Percentiles rank a stretch among this genome's conserved stretches.
phyloP scores from a whole-genome alignment of 2,888 invertebrate species.

The Scaptomyza reducta region DNA sequence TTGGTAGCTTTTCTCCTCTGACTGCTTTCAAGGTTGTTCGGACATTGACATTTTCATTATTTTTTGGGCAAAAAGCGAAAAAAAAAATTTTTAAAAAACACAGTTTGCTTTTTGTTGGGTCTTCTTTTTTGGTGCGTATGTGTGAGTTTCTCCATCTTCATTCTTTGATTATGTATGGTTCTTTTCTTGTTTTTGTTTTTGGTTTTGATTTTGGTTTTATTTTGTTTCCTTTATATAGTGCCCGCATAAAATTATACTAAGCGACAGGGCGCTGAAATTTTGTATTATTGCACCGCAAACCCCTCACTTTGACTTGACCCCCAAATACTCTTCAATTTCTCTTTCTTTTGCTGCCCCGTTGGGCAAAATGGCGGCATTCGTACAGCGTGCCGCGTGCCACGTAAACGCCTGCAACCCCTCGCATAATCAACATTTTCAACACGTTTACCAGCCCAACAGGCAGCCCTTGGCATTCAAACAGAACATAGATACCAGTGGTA shows the following conservation, averaged over 20 bases:
- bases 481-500: conserved; percentile 12
- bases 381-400: conserved; percentile 64
- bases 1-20: conserved; percentile 78
- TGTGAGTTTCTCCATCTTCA: conserved; percentile 54
- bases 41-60: conserved; percentile 84
- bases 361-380: neutral
- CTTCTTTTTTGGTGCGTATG: conserved; percentile 43
- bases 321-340: conserved; percentile 55
- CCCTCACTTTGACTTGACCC: conserved; percentile 12
- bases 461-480: conserved; percentile 56
- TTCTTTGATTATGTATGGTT: conserved; percentile 62
- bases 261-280: conserved; percentile 59
- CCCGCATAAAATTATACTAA: conserved; percentile 72
- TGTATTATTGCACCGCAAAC: conserved; percentile 33
- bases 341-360: conserved; percentile 61
- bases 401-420: conserved; percentile 31
- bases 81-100: conserved; percentile 28
- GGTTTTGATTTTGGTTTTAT: conserved; percentile 25
- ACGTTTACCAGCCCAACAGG: conserved; percentile 54
- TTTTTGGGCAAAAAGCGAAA: conserved; percentile 63
- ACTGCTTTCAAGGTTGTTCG: conserved; percentile 85
- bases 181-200: conserved; percentile 13
- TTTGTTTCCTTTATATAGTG: conserved; percentile 48
- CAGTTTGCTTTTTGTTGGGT: conserved; percentile 47
- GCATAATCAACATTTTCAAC: conserved; percentile 52